Percentiles rank a stretch among this genome's conserved stretches.
These are phyloP conservation scores for Malthinus seriepunctatus DNA, from an alignment of 2,888 invertebrate genomes.

Conservation along the genomic window DNA sequence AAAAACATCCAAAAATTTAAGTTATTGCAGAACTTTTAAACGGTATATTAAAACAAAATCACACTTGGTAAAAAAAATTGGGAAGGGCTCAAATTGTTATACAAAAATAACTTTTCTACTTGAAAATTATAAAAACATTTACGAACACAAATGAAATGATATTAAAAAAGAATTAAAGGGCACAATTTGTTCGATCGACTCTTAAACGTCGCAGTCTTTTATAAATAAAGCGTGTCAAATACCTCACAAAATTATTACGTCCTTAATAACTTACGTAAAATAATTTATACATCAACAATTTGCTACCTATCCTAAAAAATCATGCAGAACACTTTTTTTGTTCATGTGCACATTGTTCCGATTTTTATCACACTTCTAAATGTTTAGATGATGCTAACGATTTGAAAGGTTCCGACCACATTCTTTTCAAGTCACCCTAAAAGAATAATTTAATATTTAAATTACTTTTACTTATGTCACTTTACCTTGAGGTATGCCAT, in stretches of 20 bases:
- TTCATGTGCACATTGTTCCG: constrained; percentile 12
- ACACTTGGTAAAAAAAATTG: constrained; percentile 2
- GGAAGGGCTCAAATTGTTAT: not conserved
- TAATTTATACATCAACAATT: constrained; percentile 29
- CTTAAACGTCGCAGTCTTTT: constrained; percentile 11
- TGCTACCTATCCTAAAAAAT: constrained; percentile 22
- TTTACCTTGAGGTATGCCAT: constrained; percentile 97
- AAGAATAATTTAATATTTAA: constrained; percentile 34
- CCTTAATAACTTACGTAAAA: constrained; percentile 26
- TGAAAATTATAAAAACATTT: no score
- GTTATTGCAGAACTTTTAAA: no score
- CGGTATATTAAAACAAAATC: not conserved
- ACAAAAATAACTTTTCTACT: no score
- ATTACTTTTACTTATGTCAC: not conserved
- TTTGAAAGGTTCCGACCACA: constrained; percentile 98
- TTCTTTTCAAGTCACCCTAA: constrained; percentile 93
- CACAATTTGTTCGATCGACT: constrained; percentile 11
- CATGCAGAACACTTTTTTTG: constrained; percentile 15
- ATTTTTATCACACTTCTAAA: constrained; percentile 71
- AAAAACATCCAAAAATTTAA: no score
- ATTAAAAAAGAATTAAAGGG: constrained; percentile 5
- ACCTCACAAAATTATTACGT: constrained; percentile 17
- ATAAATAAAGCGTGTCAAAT: constrained; percentile 13
- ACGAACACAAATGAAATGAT: no score
- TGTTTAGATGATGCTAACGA: constrained; percentile 79